Percentiles rank a stretch among this genome's conserved stretches.
Evolutionary conservation across 2,113 vertebrate species (phyloP).

Genomic region (Melanotaenia duboulayi): DNA sequence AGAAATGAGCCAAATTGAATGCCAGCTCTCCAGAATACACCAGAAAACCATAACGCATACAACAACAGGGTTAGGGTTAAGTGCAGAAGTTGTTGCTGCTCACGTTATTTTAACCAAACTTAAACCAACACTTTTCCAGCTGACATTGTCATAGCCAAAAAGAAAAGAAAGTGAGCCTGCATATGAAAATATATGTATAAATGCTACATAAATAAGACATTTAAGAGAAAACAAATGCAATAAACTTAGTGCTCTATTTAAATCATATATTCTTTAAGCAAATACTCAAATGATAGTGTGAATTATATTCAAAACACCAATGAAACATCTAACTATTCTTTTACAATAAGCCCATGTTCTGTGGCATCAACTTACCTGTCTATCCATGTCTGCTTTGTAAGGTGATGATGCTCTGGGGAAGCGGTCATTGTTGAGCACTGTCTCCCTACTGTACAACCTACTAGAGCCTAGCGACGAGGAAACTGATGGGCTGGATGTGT

Average conservation of each 20-base stretch:
- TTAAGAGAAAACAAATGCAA: background rate
- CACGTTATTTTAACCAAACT: background rate
- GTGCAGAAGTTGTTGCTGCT: conserved; percentile 5
- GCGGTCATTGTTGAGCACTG: conserved; percentile 82
- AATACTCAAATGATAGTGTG: background rate
- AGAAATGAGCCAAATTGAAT: conserved; percentile 22
- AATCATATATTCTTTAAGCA: background rate
- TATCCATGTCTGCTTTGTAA: conserved; percentile 87
- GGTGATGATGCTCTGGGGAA: conserved; percentile 84
- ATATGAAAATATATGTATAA: background rate
- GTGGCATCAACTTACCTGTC: conserved; percentile 84
- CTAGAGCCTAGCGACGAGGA: conserved; percentile 73
- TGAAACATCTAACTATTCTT: background rate
- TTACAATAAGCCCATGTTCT: background rate
- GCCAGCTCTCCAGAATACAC: conserved; percentile 10
- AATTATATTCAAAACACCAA: background rate
- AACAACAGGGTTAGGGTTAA: background rate
- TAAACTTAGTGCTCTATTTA: background rate
- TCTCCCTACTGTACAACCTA: conserved; percentile 78
- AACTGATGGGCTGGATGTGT: conserved; percentile 58
- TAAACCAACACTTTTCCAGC: background rate
- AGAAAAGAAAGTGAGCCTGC: background rate
- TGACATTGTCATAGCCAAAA: background rate
- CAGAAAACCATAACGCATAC: background rate
- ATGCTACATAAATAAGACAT: background rate